Evolutionary conservation across 2,888 invertebrate species (phyloP).

Genomic region (Hydriomena furcata): DNA sequence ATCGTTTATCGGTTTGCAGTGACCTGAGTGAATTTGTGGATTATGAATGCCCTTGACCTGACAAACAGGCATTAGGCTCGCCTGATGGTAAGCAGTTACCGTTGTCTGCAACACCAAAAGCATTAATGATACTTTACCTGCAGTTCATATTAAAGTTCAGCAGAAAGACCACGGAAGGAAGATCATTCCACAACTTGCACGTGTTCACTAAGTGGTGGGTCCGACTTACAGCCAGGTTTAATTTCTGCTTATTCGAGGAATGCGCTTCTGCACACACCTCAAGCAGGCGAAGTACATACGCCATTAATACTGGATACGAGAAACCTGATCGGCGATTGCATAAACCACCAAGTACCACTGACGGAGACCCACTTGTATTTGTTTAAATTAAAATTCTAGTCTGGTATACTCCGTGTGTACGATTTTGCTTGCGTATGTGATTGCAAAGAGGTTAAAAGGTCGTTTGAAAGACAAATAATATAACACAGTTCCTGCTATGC

Average conservation of each 20-base stretch:
- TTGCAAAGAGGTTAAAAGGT: conserved; percentile 16
- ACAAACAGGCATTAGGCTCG: too few relatives aligned
- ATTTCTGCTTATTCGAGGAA: conserved; percentile 3
- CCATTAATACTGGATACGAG: conserved; percentile 18
- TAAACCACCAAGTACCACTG: conserved; percentile 16
- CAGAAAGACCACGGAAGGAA: too few relatives aligned
- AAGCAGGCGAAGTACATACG: conserved; percentile 12
- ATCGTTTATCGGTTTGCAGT: too few relatives aligned
- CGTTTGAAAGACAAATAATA: background rate
- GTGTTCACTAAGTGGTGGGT: too few relatives aligned
- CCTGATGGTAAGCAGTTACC: too few relatives aligned
- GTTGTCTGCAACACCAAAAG: too few relatives aligned
- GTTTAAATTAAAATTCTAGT: conserved; percentile 32
- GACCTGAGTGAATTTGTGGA: background rate
- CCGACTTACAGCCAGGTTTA: background rate
- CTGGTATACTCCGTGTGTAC: conserved; percentile 13
- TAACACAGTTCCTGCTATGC: too few relatives aligned
- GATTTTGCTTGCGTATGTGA: conserved; percentile 19
- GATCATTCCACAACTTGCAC: too few relatives aligned
- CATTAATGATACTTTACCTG: too few relatives aligned
- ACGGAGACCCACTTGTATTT: conserved; percentile 28
- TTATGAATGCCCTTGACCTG: conserved; percentile 8
- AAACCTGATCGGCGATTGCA: conserved; percentile 28
- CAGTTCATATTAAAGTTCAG: too few relatives aligned
- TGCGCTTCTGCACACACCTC: conserved; percentile 15